Evolutionary conservation across 2,888 invertebrate genomes (phyloP), one percentile per base, ranked within the genome.

Genomic region (Sceliomorpha sp.): DNA sequence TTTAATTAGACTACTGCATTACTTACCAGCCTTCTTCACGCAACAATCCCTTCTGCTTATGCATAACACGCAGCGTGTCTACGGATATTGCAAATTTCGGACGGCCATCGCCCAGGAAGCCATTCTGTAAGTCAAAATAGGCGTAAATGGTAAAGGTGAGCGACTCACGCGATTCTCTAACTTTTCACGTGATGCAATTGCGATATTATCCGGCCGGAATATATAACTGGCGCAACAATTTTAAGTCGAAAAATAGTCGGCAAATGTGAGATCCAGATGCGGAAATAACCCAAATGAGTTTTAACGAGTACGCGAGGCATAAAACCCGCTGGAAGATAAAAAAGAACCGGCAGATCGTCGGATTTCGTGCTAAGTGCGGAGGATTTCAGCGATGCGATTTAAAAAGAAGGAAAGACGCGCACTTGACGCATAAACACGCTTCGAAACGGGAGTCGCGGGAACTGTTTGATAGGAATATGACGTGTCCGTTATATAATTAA

Each of bases 51-150:
- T 5, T 2, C 20, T 47, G 66, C 59, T 59, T 59, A 59, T 67
- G 62, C 56, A 51, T 56, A 58, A 36, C 50, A 47, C 40, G 56
- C 51, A 40, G 45, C 32, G 31, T 36, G 45, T 48, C 62, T 69
- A 48, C 70, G 70, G 70, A 70, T 70, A 70, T 70, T 70, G 70
- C 70, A 60, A 70, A 63, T 70, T 69, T 70, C 44, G 63, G 58
- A 60, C 32, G 40, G 63, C 24, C 55, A 55, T 63, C 59, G 69
- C 58, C 63, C 59, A 59, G 70, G 70, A 70, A 70, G 45, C 64
- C 59, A 70, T 64, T 70, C 70, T 64, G 64, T 70, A 45, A 70
- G 70, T 70, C 64, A 70, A 70, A 70, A 59, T 50, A 64, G 70
- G 50, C 32, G 44, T 69, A 70, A 70, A 70, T 64, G 70, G 56